These are phyloP conservation scores for Polyommatus icarus DNA, from an alignment of 2,888 invertebrate genomes.

Conservation along the genomic window DNA sequence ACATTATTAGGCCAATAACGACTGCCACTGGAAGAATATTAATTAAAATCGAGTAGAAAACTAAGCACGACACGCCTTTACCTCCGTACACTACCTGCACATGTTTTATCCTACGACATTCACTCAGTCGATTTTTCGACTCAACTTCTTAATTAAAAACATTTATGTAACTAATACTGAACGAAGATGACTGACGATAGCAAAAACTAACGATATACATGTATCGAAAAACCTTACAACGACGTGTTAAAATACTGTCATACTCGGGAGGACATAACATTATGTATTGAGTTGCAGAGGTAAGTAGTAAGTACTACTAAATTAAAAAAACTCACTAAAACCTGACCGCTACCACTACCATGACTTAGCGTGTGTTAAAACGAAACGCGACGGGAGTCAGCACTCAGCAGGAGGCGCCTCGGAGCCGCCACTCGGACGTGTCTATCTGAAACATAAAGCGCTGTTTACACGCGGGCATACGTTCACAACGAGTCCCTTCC, in stretches of 20 bases:
- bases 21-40: not conserved
- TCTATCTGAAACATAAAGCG: slow-evolving; percentile 2
- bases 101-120: not conserved
- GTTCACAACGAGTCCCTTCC: too few species aligned
- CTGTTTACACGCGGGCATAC: not conserved
- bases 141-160: not conserved
- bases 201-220: not conserved
- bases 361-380: not conserved
- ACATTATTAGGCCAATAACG: not conserved
- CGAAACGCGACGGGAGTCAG: not conserved
- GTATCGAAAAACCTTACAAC: not conserved
- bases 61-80: not conserved
- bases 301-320: not conserved
- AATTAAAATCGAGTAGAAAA: not conserved
- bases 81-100: slow-evolving; percentile 10
- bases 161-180: slow-evolving; percentile 3
- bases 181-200: not conserved
- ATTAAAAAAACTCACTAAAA: not conserved
- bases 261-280: not conserved
- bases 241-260: not conserved
- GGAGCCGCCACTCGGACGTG: not conserved
- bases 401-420: not conserved
- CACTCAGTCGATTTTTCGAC: not conserved
- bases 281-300: not conserved
- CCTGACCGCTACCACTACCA: not conserved